These are phyloP conservation scores for Taenaris catops DNA, from an alignment of 2,888 invertebrate species.

Conservation along the genomic window DNA sequence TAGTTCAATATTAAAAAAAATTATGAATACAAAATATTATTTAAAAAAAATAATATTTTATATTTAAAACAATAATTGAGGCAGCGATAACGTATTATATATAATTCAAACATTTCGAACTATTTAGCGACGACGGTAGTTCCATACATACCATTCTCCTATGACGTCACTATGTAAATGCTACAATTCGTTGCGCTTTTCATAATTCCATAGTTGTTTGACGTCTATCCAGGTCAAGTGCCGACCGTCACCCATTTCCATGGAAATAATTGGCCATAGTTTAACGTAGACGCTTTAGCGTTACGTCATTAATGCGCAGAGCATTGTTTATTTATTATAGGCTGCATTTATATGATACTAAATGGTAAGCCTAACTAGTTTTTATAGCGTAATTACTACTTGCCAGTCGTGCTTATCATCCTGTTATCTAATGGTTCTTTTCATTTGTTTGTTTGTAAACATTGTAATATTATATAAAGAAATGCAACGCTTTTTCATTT, in stretches of 20 bases:
- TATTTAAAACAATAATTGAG: no score
- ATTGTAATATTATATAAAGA: no score
- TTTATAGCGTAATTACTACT: neutral
- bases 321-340: slow-evolving; percentile 4
- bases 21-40: no score
- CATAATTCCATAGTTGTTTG: slow-evolving; percentile 2
- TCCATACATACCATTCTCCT: neutral
- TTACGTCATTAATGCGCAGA: slow-evolving; percentile 2
- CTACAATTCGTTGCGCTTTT: neutral
- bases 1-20: no score
- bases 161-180: slow-evolving; percentile 1
- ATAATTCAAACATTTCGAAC: slow-evolving; percentile 2
- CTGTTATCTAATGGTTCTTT: no score
- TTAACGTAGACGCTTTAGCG: neutral
- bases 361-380: neutral
- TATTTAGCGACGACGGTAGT: slow-evolving; percentile 4
- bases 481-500: no score
- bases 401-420: no score
- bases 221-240: slow-evolving; percentile 6
- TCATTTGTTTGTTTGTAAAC: no score
- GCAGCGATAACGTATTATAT: slow-evolving; percentile 2
- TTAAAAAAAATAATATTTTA: no score
- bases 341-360: neutral
- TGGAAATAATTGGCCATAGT: slow-evolving; percentile 8
- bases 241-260: slow-evolving; percentile 11